Base-by-base conservation (phyloP, 2,888 invertebrate species). In the Athetis lepigone region DNA sequence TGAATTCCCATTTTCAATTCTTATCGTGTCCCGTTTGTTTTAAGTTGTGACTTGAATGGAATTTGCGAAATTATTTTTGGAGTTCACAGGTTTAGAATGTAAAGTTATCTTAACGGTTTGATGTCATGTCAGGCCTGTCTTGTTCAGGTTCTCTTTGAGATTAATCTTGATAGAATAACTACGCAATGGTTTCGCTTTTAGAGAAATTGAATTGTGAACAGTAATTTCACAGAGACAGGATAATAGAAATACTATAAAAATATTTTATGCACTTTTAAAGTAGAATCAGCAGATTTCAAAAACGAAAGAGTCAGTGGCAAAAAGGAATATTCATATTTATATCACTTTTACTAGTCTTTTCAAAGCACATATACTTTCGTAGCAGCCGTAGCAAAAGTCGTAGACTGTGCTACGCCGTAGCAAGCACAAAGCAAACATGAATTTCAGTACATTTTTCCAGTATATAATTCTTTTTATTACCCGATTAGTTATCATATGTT, bases 1-100 rank as follows among this genome's bases (percentile, higher is more conserved):
- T 60, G 59, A 60, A 63, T 68, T n/a, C n/a, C n/a, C n/a, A n/a
- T n/a, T 79, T 75, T 60, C 71, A 65, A 62, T 77, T 73, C 68
- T 77, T 77, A 77, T 77, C 77, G 46, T 18, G 9, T 25, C 39
- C 57, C 46, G 42, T 49, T 62, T 60, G 63, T 18, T 60, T 56
- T 23, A 62, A 75, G 57, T 69, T 60, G 47, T 43, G 49, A 52
- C 56, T 57, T 55, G 25, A 58, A 49, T 60, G 36, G 25, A 76
- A 70, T 68, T n/a, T n/a, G n/a, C 37, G 46, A 68, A 59, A 66
- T 66, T 76, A 75, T 75, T 75, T 64, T 46, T 40, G 19, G 36
- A 8, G 50, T 74, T 75, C 59, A 47, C 42, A 54, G 64, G 36
- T 45, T 37, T 58, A 19, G 36, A 54, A 54, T 11, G 43, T 46